Evolutionary conservation across 2,113 vertebrate genomes (phyloP).

Genomic region (Mobula birostris): DNA sequence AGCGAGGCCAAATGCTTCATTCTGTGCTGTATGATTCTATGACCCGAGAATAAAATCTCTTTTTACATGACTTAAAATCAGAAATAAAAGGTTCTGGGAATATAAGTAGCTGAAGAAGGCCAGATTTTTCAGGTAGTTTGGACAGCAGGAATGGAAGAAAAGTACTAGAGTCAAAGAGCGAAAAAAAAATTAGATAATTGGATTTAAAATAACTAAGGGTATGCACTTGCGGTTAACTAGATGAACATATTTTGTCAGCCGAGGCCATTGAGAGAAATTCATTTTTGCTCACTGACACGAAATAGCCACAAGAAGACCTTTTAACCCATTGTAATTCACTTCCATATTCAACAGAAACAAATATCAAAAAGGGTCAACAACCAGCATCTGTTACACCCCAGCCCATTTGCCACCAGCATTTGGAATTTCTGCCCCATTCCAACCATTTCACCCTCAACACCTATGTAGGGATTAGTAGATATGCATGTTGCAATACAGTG

Average conservation of each 20-base stretch:
- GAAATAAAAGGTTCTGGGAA: background rate
- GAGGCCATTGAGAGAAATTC: background rate
- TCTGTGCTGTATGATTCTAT: too few species aligned
- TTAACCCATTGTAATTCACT: background rate
- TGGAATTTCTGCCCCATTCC: too few species aligned
- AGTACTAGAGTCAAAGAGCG: background rate
- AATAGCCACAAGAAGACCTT: too few species aligned
- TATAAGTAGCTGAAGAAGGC: background rate
- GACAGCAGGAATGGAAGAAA: background rate
- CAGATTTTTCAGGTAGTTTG: background rate
- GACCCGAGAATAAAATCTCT: background rate
- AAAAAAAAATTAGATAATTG: background rate
- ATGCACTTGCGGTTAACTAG: background rate
- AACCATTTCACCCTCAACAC: background rate
- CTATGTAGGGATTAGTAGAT: background rate
- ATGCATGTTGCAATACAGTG: background rate
- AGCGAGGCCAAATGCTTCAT: too few species aligned
- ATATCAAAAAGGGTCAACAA: too few species aligned
- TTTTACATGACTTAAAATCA: too few species aligned
- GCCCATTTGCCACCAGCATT: too few species aligned
- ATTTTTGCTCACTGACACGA: too few species aligned
- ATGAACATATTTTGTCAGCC: background rate
- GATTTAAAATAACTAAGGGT: background rate
- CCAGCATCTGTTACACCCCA: too few species aligned
- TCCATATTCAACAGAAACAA: background rate